Base-by-base conservation (phyloP, 1,140 invertebrate species). In the Nebria ingens region DNA sequence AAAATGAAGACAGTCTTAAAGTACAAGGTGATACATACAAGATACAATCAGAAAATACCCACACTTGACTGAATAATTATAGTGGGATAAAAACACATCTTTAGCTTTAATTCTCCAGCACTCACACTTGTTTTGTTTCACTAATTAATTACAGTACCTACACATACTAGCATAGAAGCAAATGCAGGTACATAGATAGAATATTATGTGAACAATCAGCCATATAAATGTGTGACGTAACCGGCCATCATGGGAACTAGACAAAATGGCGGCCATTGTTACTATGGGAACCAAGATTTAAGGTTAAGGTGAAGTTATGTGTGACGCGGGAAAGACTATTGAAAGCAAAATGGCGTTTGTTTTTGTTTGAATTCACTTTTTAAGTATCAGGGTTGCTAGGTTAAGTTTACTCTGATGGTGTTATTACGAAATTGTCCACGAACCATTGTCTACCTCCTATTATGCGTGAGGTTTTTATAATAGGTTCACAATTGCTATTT, bases 261-360 rank as follows among this genome's bases (percentile, higher is more conserved):
- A 34, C 23, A 17, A 54, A 15, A 54, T 42, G 12, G 19, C 20
- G 21, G 11, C 40, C 19, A 56, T 56, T 56, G 54, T 56, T 51
- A 19, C 12, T 49, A 19, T 56, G 54, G 17, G 54, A 56, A 56
- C 49, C 15, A 51, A 51, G 49, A 56, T 56, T 19, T 56, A 56
- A 56, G 54, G 54, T 56, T 56, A 56, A 56, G 54, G 54, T 56
- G 53, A 54, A 19, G 53, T 54, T 49, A 23, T 22, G 2, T 12
- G 29, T 42, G 9, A 45, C 40, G 40, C 40, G 40, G 40, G 40
- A 45, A 45, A 45, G 4, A 11, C 15, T 17, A 45, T 45, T 45
- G 40, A 45, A 45, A 45, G 40, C 15, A 45, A 45, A 45, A 17
- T 45, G 40, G 25, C 17, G 17, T 45, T 45, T 12, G 9, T 45